Conservation (phyloP, 2,113 vertebrate genomes). For the Trichechus manatus region DNA sequence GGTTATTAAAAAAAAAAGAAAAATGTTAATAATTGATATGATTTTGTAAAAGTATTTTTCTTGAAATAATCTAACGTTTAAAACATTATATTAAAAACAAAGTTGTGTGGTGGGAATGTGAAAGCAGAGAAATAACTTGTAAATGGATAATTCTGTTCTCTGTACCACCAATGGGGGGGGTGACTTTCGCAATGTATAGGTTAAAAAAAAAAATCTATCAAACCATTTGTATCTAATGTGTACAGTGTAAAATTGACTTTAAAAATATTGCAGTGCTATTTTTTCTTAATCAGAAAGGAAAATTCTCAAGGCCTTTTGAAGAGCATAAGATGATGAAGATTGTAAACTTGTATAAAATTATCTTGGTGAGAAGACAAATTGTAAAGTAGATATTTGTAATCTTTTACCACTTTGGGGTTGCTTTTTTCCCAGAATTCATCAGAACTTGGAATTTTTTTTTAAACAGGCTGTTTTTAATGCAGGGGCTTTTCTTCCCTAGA, state of each 20-base stretch:
- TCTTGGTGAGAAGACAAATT: constrained; percentile 89
- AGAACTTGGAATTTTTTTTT: constrained; percentile 91
- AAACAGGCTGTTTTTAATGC: constrained; percentile 89
- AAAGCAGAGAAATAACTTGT: constrained; percentile 86
- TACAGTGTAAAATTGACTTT: constrained; percentile 97
- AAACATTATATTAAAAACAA: constrained; percentile 90
- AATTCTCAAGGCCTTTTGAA: constrained; percentile 93
- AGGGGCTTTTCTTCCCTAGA: constrained; percentile 88
- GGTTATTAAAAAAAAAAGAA: constrained; percentile 82
- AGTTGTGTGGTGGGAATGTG: constrained; percentile 85
- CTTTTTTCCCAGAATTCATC: constrained; percentile 93
- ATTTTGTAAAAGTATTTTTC: constrained; percentile 92
- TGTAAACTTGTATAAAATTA: constrained; percentile 94
- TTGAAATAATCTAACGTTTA: constrained; percentile 91
- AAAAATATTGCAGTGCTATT: constrained; percentile 97
- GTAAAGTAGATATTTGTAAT: constrained; percentile 96
- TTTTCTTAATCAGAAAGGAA: constrained; percentile 97
- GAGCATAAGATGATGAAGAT: constrained; percentile 92
- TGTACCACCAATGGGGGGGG: constrained; percentile 83
- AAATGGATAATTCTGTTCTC: constrained; percentile 86
- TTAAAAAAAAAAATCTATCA: constrained; percentile 88
- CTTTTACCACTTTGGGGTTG: constrained; percentile 91
- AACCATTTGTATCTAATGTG: constrained; percentile 93
- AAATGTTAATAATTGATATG: constrained; percentile 87
- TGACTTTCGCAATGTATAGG: constrained; percentile 92